Evolutionary conservation across 2,888 invertebrate species (phyloP).

Genomic region (Standfussiana lucernea): DNA sequence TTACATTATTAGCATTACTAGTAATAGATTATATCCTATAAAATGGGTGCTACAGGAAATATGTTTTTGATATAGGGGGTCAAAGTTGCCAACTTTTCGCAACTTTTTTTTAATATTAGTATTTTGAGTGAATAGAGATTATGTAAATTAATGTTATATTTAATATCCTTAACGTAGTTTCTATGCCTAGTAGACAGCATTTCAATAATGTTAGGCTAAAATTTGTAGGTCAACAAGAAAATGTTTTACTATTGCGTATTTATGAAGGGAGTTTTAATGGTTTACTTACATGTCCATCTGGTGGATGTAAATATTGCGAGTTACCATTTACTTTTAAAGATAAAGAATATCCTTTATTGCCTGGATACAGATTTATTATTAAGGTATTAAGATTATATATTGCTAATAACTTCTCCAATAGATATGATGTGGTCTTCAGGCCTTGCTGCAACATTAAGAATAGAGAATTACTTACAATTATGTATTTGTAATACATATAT

Average conservation of each 20-base stretch:
- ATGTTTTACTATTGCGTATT: not conserved
- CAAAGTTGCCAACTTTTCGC: too few species aligned
- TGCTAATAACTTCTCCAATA: slow-evolving; percentile 96
- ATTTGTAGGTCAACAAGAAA: not conserved
- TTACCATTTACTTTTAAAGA: slow-evolving; percentile 91
- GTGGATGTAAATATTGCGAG: slow-evolving; percentile 85
- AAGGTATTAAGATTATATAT: slow-evolving; percentile 96
- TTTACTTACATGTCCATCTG: slow-evolving; percentile 86
- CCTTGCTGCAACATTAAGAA: slow-evolving; percentile 86
- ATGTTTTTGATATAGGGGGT: too few species aligned
- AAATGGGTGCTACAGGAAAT: not conserved
- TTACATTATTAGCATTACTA: slow-evolving; percentile 1
- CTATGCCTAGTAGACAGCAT: not conserved
- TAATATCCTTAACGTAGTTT: not conserved
- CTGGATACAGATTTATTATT: slow-evolving; percentile 97
- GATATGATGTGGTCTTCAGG: slow-evolving; percentile 92
- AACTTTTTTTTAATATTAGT: too few species aligned
- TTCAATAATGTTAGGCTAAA: not conserved
- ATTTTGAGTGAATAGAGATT: not conserved
- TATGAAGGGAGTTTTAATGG: not conserved
- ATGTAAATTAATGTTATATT: not conserved
- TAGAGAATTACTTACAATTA: slow-evolving; percentile 11
- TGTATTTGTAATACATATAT: not conserved
- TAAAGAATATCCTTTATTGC: slow-evolving; percentile 97
- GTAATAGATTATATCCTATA: not conserved